Evolutionary conservation across 2,113 vertebrate genomes (phyloP).

Genomic region (Proterorhinus semilunaris): DNA sequence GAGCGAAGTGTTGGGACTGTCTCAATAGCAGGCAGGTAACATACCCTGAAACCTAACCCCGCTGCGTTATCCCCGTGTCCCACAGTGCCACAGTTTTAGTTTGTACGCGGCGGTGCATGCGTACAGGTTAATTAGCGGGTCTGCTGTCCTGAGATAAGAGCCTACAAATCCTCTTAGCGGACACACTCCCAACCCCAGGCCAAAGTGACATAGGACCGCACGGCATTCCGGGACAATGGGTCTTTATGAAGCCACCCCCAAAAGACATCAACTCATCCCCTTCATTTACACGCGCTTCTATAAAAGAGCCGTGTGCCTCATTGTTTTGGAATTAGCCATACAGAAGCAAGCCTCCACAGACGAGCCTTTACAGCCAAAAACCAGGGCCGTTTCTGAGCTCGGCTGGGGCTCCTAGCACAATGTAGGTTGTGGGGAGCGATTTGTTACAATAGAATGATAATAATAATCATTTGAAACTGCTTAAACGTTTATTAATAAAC

Average conservation of each 20-base stretch:
- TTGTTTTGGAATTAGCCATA: constrained; percentile 46
- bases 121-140: constrained; percentile 72
- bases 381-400: not conserved
- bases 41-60: constrained; percentile 57
- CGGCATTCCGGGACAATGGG: constrained; percentile 53
- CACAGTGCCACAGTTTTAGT: constrained; percentile 45
- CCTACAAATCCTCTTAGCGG: constrained; percentile 73
- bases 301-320: constrained; percentile 23
- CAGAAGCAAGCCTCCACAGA: constrained; percentile 4
- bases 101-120: constrained; percentile 46
- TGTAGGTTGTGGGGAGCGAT: too few relatives aligned
- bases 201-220: constrained; percentile 42
- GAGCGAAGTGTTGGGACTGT: constrained; percentile 61
- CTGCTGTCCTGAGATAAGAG: constrained; percentile 71
- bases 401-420: too few relatives aligned
- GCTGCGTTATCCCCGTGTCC: constrained; percentile 55
- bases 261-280: constrained; percentile 39
- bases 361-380: constrained; percentile 10
- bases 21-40: constrained; percentile 65
- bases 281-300: constrained; percentile 34
- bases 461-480: too few relatives aligned
- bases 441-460: too few relatives aligned
- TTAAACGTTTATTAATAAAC: too few relatives aligned
- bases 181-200: constrained; percentile 40
- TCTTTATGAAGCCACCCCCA: constrained; percentile 38